These are phyloP conservation scores for Cheilosia impressa DNA, from an alignment of 2,888 invertebrate species.

Conservation along the genomic window DNA sequence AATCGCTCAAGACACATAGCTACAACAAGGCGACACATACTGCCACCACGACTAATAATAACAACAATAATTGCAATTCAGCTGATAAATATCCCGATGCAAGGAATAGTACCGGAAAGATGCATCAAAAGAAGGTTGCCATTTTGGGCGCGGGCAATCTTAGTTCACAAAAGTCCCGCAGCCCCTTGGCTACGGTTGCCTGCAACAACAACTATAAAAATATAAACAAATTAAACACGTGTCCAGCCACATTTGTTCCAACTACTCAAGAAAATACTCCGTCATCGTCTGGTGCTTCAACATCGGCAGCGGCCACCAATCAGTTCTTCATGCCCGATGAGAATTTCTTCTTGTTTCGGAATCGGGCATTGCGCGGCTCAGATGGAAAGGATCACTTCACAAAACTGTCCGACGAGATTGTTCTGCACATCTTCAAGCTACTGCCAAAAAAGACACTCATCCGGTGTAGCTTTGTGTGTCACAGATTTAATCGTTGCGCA, in stretches of 20 bases:
- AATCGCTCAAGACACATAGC: conserved; percentile 76
- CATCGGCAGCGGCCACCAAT: conserved; percentile 25
- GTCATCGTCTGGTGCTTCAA: conserved; percentile 37
- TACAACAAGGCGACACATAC: conserved; percentile 26
- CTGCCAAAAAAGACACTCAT: conserved; percentile 91
- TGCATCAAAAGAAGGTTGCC: conserved; percentile 79
- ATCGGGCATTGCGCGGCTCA: conserved; percentile 76
- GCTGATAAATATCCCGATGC: conserved; percentile 65
- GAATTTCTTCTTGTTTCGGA: conserved; percentile 82
- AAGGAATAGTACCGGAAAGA: conserved; percentile 62
- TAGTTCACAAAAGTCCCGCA: conserved; percentile 76
- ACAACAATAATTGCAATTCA: conserved; percentile 65
- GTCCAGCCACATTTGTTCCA: conserved; percentile 27
- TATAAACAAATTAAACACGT: conserved; percentile 77
- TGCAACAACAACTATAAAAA: conserved; percentile 81
- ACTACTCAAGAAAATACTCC: conserved; percentile 39
- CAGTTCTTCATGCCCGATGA: conserved; percentile 79
- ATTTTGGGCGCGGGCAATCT: conserved; percentile 78
- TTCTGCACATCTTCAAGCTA: conserved; percentile 92
- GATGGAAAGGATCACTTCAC: conserved; percentile 87
- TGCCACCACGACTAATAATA: conserved; percentile 23
- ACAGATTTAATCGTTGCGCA: conserved; percentile 91
- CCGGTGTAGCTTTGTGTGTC: conserved; percentile 89
- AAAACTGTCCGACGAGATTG: conserved; percentile 93
- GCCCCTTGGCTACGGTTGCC: conserved; percentile 82